Evolutionary conservation across 2,888 invertebrate species (phyloP), one percentile per base, ranked within the genome.

Genomic region (Phortica magna): DNA sequence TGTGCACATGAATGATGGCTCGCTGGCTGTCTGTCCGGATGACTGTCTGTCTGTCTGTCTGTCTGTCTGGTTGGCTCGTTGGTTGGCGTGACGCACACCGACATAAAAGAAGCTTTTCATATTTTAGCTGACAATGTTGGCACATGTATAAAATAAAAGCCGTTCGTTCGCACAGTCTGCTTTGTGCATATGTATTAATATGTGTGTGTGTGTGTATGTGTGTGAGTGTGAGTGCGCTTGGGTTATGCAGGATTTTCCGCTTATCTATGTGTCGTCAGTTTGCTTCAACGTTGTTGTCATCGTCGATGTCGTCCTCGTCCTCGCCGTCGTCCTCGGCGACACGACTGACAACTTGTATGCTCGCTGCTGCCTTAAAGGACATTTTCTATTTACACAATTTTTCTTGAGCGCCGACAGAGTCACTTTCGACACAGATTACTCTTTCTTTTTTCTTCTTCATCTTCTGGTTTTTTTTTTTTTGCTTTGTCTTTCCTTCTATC

Each of bases 371-470:
- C 78, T 78, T 76, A 79, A 81, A 85, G 79, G 88, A 85, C 83
- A 82, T 82, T 81, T 85, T 83, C 83, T 85, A 83, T 88, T 84
- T 87, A 80, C 78, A 78, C 77, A 73, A 43, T 64, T 64, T 64
- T 64, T 73, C 73, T 59, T 73, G 31, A 64, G 48, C 61, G 70
- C 70, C 70, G 70, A 22, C 55, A 71, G 70, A 55, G 53, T 55
- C 55, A 71, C 53, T 71, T 71, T 71, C 70, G 39, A 14, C n/a
- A 12, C 53, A 22, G 57, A 61, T 73, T 73, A 48, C 64, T 73
- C 42, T 73, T 59, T 61, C 61, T 42, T 70, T 48, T 31, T 31
- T 31, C 31, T 31, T 31, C 31, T 31, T 31, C 31, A 31, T 31
- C 31, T 31, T 31, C 31, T 31, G 7, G 4, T 17, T 5, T 67